A percentile compares a stretch with the other conserved stretches of the same genome.
Evolutionary conservation across 2,888 invertebrate genomes (phyloP).

Genomic region (Dinocampus coccinellae): DNA sequence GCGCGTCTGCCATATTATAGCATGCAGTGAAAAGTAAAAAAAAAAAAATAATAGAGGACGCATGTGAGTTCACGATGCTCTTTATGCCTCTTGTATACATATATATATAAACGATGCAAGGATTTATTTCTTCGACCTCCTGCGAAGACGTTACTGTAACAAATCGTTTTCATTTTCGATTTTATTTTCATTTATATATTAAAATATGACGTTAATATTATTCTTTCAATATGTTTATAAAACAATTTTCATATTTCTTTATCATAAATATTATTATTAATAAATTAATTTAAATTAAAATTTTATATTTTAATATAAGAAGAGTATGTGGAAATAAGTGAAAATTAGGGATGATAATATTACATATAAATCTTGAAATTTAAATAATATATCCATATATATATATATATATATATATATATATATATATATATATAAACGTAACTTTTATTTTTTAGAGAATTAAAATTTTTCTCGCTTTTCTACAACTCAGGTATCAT

Average conservation of each 20-base stretch:
- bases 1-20: conserved; percentile 14
- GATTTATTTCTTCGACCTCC: conserved; percentile 44
- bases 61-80: conserved; percentile 39
- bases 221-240: not conserved
- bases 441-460: not conserved
- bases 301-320: too few relatives aligned
- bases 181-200: not conserved
- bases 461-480: not conserved
- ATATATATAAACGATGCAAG: conserved; percentile 47
- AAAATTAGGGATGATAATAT: too few relatives aligned
- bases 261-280: not conserved
- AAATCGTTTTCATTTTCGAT: conserved; percentile 50
- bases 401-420: too few relatives aligned
- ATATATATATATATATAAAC: too few relatives aligned
- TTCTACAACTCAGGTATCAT: not conserved
- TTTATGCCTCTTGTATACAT: conserved; percentile 37
- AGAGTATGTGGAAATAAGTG: too few relatives aligned
- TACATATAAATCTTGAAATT: too few relatives aligned
- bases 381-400: too few relatives aligned
- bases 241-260: not conserved
- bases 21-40: conserved; percentile 46
- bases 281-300: too few relatives aligned
- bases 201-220: not conserved
- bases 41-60: conserved; percentile 38
- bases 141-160: conserved; percentile 53